Evolutionary conservation across 2,797 vertebrate genomes (phyloP), one percentile per base, ranked within the genome.

Genomic region (Loris lydekkerianus): DNA sequence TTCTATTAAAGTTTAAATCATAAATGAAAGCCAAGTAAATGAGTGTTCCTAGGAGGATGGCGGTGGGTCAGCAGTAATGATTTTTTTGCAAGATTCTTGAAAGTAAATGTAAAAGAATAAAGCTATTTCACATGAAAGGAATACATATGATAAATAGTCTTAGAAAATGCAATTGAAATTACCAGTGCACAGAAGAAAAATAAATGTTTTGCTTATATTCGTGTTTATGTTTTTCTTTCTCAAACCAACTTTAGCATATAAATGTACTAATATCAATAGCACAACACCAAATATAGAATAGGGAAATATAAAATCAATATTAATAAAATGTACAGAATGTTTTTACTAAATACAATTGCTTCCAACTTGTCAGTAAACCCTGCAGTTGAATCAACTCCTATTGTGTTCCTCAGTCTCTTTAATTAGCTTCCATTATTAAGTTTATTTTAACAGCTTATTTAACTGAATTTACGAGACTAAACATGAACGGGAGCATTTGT

Each of bases 371-470:
- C 43, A 8, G 4, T 72, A 53, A 11, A 25, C 10, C 60, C 17
- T 90, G 2, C 29, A 73, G 15, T 69, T 89, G 34, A 75, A 84
- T 94, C 46, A 77, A 29, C 20, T 27, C 7, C 67, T 77, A 0
- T 27, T 86, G 58, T 60, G 2, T 53, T 89, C 8, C 5, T 13
- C n/a, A 25, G n/a, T 70, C 18, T 78, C 49, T 94, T 89, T 72
- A 67, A 88, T 85, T 83, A 96, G 49, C 58, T 61, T 69, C n/a
- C 20, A 37, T 31, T 34, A 49, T 77, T 56, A 46, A 34, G 46
- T 87, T 94, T 78, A 92, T 92, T 93, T 56, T 76, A 90, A 58
- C 56, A 70, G 14, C 40, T 93, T 84, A 87, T 82, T 87, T 69
- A 37, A 18, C 76, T 69, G 10, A 82, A 49, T 89, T 89, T 93